Base-by-base conservation (phyloP, 1,140 invertebrate genomes). In the Lethrus apterus region DNA sequence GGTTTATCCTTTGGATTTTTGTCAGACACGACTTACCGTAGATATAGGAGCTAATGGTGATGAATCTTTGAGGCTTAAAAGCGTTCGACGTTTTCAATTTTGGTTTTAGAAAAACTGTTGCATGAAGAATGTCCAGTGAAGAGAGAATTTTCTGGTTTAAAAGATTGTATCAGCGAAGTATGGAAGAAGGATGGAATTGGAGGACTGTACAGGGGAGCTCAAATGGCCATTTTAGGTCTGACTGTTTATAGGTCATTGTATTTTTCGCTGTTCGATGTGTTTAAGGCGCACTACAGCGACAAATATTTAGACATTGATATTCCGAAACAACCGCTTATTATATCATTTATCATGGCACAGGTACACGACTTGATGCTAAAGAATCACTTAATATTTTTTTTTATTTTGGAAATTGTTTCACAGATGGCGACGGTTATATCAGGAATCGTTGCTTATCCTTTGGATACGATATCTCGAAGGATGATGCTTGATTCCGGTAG, bases 1-100 rank as follows among this genome's bases (percentile, higher is more conserved):
- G 4, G 29, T 48, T 3, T 48, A 24, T 33, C 46, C 46, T 3
- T 43, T 48, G 23, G 24, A 48, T n/a, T 48, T 48, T 26, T 48
- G 46, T 26, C 36, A 42, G n/a, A 48, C 46, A 2, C n/a, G 38
- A 20, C 24, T 48, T 21, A 11, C 31, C 1, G 15, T 43, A 2
- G 46, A 48, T 35, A 43, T 48, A 14, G 46, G 46, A 19, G n/a
- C 41, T 2, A 13, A 20, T 31, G 24, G 24, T 26, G 24, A 7
- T n/a, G n/a, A n/a, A n/a, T n/a, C n/a, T n/a, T n/a, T n/a, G n/a
- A n/a, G n/a, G n/a, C n/a, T n/a, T n/a, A n/a, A n/a, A n/a, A n/a
- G n/a, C n/a, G n/a, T n/a, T n/a, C n/a, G n/a, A n/a, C n/a, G n/a
- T n/a, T n/a, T n/a, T n/a, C n/a, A n/a, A n/a, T n/a, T n/a, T n/a